Evolutionary conservation across 1,140 invertebrate species (phyloP), one percentile per base, ranked within the genome.

Genomic region (Aphis craccivora): DNA sequence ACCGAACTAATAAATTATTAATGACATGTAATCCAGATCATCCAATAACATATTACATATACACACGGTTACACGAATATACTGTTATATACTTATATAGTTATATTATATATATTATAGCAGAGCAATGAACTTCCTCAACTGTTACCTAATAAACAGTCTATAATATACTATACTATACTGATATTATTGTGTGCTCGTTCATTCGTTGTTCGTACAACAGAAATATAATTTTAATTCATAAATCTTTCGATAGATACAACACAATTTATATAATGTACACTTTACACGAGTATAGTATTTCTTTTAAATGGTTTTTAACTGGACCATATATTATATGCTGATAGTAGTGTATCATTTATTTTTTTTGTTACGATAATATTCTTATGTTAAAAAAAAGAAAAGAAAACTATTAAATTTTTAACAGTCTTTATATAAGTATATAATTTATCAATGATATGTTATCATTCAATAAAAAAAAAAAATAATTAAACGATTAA

Each of bases 21-120:
- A 45, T 30, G 25, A 86, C 40, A 86, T 18, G 43, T 45, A 11
- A 48, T 88, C 35, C 43, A 88, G 86, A n/a, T 88, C 86, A 88
- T 88, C 20, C 86, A 45, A 88, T 35, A 88, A 48, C 40, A 30
- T 51, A 88, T 88, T 48, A 45, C 43, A 87, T 35, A 76, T 18
- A 76, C 60, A 76, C n/a, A 76, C n/a, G 60, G n/a, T n/a, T 76
- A 76, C n/a, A 76, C n/a, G 60, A 76, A 76, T 76, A 76, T 23
- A 53, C n/a, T n/a, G 14, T 30, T 60, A 67, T n/a, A n/a, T 76
- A 76, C 30, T n/a, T 76, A 76, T 67, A 67, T 67, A 67, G 25
- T 67, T 67, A 67, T 87, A 84, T 43, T 86, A 81, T 81, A 86
- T 88, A 51, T 88, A 76, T 76, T 76, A 76, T 76, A 76, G n/a